Evolutionary conservation across 2,113 vertebrate species (phyloP), one percentile per base, ranked within the genome.

Genomic region (Dendrocopos noguchii): DNA sequence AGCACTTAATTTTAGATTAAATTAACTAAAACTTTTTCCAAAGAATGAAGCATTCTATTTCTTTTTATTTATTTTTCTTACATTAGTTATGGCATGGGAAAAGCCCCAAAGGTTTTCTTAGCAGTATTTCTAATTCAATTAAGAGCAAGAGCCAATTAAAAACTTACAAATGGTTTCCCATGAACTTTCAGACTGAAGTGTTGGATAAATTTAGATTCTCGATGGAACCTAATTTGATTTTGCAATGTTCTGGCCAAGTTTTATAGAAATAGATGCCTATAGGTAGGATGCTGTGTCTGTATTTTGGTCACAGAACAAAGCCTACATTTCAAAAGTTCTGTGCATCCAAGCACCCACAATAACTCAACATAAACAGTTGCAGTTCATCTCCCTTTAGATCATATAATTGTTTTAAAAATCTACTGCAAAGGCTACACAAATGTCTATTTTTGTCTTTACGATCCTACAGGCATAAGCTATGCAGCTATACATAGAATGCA

Each of bases 51-150:
- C 12, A 76, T 66, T 7, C 29, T 8, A 46, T 89, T 83, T 70
- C 33, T 67, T 93, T 78, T 56, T 79, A 68, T 94, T 75, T 96
- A 80, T 95, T 96, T 95, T 96, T 87, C 72, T 96, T 94, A 78
- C 56, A 91, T 87, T 92, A 92, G 59, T 61, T 87, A 39, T 36
- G 75, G 56, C 81, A 92, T 94, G 89, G 84, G 88, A 93, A 93
- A 93, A 94, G 22, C 47, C 91, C 76, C 39, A 83, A 87, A 87
- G 73, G 80, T 80, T 94, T 93, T 80, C 57, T 74, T 89, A 68
- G 33, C 52, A 91, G 34, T 42, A 91, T 90, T 95, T 89, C 89
- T 82, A 92, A 96, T 70, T 95, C 47, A 95, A 57, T 93, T 93
- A 89, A 89, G 67, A 87, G 68, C 31, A 92, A 89, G 68, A 87